Base-by-base conservation (phyloP, 2,797 vertebrate genomes). In the Tachyglossus aculeatus region DNA sequence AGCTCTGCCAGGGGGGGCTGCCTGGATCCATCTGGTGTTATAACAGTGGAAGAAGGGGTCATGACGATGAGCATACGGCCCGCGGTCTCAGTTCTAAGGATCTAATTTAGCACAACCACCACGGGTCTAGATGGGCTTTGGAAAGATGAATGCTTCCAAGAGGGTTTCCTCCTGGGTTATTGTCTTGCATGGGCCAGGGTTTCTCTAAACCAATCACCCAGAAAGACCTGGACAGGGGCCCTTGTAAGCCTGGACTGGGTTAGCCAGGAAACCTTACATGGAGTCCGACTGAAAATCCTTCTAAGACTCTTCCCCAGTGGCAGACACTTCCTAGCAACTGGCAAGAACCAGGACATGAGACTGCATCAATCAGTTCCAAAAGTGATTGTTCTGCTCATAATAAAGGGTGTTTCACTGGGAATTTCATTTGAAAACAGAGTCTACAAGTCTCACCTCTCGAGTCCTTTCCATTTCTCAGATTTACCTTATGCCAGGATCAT, bases 161-260 rank as follows among this genome's bases (percentile, higher is more conserved):
- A 67, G 52, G 12, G 7, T 38, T 63, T 51, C 75, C 64, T 3
- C 4, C 3, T 66, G 41, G 56, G 55, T 63, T 77, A 86, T 78
- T 63, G 70, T 52, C 45, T 66, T 65, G 27, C 10, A 22, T 47
- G 4, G 18, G 67, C 50, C 29, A 81, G 1, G 32, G 21, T 50
- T 36, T 86, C 24, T 48, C 37, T 43, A 67, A 33, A 11, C 47
- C 25, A 71, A 33, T 66, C 27, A 62, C 29, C 69, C 67, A 62
- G 62, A 69, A 86, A 80, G 34, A 78, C 80, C 55, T 1, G 44
- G 21, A 70, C 51, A 53, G 34, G 82, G 71, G 74, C 70, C 27
- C 31, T 65, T 58, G 12, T 65, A 70, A 74, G 56, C 50, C 57
- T 33, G n/a, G n/a, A n/a, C 21, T 69, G 32, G 55, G 44, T 25